Percentiles rank a stretch among this genome's conserved stretches.
phyloP scores from a whole-genome alignment of 92 coral and sea anemone genomes.

The Zoanthus gigantus region DNA sequence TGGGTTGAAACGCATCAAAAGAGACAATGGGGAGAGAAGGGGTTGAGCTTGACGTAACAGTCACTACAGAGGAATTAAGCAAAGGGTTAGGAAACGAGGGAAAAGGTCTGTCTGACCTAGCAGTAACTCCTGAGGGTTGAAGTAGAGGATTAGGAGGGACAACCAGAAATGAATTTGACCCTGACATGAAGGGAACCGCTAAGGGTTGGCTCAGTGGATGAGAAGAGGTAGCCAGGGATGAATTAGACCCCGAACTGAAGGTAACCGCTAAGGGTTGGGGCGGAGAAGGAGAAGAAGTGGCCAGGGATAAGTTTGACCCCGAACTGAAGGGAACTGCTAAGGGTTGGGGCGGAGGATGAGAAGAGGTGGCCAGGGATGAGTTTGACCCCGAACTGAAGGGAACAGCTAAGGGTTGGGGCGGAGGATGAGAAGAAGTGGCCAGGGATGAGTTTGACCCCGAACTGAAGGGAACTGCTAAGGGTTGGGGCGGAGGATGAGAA shows the following conservation, averaged over 20 bases:
- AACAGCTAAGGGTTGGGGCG: background rate
- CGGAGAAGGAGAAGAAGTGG: background rate
- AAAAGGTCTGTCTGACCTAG: background rate
- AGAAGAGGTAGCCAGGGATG: background rate
- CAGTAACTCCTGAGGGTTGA: background rate
- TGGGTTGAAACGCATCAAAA: conserved; percentile 3
- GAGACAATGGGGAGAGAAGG: conserved; percentile 9
- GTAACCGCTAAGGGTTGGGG: background rate
- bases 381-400: background rate
- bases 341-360: background rate
- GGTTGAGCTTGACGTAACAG: conserved; percentile 6
- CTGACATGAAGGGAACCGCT: background rate
- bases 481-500: background rate
- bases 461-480: background rate
- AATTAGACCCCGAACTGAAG: background rate
- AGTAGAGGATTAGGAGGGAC: background rate
- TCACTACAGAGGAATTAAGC: background rate
- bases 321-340: background rate
- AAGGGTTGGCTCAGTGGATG: background rate
- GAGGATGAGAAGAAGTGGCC: background rate
- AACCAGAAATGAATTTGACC: background rate
- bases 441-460: background rate
- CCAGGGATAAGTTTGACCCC: background rate
- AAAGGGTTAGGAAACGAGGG: background rate
- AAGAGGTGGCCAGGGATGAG: background rate